These are phyloP conservation scores for Microtus richardsoni DNA, from an alignment of 2,113 vertebrate genomes.

Conservation along the genomic window DNA sequence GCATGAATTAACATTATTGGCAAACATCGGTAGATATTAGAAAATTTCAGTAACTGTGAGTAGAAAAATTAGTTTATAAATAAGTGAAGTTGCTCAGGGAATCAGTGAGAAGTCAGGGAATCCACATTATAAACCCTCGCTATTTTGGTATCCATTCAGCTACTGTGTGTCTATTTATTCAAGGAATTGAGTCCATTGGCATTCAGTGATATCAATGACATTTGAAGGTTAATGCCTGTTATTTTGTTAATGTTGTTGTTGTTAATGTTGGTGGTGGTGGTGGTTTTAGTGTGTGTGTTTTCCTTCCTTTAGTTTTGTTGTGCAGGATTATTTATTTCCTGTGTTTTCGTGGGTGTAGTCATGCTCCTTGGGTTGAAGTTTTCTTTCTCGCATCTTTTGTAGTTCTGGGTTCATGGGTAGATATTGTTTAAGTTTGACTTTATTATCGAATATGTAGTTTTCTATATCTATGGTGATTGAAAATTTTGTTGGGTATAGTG, in stretches of 20 bases:
- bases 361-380: neutral
- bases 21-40: neutral
- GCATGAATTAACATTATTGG: neutral
- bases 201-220: neutral
- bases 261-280: neutral
- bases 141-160: neutral
- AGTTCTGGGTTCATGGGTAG: neutral
- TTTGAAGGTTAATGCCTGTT: neutral
- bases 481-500: neutral
- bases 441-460: neutral
- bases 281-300: neutral
- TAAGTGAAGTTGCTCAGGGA: neutral
- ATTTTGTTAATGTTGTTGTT: neutral
- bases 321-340: neutral
- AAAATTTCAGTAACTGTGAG: neutral
- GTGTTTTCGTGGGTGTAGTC: neutral
- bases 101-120: neutral
- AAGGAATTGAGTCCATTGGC: neutral
- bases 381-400: neutral
- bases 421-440: neutral
- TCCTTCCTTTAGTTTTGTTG: neutral
- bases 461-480: neutral
- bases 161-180: neutral
- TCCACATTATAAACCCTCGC: neutral
- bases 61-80: neutral